These are phyloP conservation scores for Belgica antarctica DNA, from an alignment of 2,888 invertebrate species.

Conservation along the genomic window DNA sequence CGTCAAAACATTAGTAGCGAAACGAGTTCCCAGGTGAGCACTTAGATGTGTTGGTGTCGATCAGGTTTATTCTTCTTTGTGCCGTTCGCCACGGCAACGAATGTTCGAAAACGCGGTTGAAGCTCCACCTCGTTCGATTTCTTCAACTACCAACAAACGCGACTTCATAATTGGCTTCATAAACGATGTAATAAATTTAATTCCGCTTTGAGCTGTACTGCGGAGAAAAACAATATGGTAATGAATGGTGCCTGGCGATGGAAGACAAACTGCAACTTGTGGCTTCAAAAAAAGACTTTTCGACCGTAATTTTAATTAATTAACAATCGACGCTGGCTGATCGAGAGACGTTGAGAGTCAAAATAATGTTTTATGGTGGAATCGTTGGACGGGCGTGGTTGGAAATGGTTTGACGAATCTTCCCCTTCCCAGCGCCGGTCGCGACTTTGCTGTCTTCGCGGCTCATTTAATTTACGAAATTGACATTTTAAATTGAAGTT, in stretches of 20 bases:
- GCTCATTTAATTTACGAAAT: conserved; percentile 43
- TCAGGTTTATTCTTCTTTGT: conserved; percentile 19
- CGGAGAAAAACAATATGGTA: conserved; percentile 27
- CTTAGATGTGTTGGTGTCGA: conserved; percentile 2
- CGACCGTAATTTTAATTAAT: no score
- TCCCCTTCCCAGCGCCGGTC: no score
- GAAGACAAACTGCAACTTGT: no score
- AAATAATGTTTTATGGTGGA: no score
- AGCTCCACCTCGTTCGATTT: not conserved
- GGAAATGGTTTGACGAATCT: no score
- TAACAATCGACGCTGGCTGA: no score
- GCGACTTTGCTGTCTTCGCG: no score
- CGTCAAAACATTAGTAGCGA: conserved; percentile 29
- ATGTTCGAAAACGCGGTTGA: conserved; percentile 12
- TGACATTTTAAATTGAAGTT: conserved; percentile 42
- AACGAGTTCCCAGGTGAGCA: conserved; percentile 22
- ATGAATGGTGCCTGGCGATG: no score
- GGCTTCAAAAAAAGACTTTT: no score
- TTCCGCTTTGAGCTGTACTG: not conserved
- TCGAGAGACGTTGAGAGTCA: no score
- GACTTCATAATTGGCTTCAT: conserved; percentile 37
- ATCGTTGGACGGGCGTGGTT: no score
- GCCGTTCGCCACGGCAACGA: not conserved
- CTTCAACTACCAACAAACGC: conserved; percentile 9
- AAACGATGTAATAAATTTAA: conserved; percentile 28